Evolutionary conservation across 2,888 invertebrate genomes (phyloP).

Genomic region (Pyrocoelia pectoralis): DNA sequence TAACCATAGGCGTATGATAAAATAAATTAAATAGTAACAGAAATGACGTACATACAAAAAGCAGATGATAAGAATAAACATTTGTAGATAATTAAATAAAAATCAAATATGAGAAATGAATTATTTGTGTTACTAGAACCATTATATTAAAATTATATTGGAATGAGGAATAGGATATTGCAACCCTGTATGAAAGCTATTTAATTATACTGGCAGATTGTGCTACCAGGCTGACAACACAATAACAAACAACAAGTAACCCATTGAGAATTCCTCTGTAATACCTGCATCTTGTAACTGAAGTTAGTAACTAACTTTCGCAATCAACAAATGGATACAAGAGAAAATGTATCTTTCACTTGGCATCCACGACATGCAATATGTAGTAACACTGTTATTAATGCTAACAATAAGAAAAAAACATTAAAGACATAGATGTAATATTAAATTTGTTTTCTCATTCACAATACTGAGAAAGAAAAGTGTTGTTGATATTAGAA

Average conservation of each 20-base stretch:
- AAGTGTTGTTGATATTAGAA: constrained; percentile 13
- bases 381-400: constrained; percentile 24
- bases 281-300: constrained; percentile 40
- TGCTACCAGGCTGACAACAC: constrained; percentile 41
- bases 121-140: not conserved
- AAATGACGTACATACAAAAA: constrained; percentile 4
- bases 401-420: constrained; percentile 12
- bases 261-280: constrained; percentile 40
- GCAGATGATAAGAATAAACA: constrained; percentile 1
- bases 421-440: constrained; percentile 11
- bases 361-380: constrained; percentile 20
- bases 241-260: constrained; percentile 35
- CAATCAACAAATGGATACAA: constrained; percentile 23
- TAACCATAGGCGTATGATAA: not conserved
- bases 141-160: constrained; percentile 10
- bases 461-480: constrained; percentile 13
- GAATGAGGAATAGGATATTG: constrained; percentile 19
- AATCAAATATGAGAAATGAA: constrained; percentile 3
- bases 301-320: constrained; percentile 38
- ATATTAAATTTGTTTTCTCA: not conserved
- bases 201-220: constrained; percentile 27
- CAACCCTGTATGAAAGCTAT: constrained; percentile 28
- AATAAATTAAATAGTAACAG: not conserved
- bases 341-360: constrained; percentile 16
- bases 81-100: not conserved